Conservation (phyloP, 2,888 invertebrate genomes). For the Plagodis pulveraria region DNA sequence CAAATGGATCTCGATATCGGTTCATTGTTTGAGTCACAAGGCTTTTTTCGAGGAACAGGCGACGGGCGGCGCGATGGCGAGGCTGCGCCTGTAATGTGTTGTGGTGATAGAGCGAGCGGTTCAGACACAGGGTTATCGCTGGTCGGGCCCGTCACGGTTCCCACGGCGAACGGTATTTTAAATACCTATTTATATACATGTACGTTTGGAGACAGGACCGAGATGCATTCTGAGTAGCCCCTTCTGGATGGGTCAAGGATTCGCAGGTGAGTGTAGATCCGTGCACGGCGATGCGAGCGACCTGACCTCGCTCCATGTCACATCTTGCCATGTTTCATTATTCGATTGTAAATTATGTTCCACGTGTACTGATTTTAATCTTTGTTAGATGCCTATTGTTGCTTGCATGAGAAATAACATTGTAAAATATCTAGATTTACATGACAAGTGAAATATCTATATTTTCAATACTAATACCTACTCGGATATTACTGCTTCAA, state of each 20-base stretch:
- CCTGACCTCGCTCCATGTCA: slow-evolving; percentile 76
- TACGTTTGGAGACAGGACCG: slow-evolving; percentile 79
- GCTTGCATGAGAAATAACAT: slow-evolving; percentile 10
- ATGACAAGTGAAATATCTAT: not conserved
- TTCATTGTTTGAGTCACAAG: slow-evolving; percentile 75
- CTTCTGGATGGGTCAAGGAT: slow-evolving; percentile 85
- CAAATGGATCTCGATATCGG: slow-evolving; percentile 75
- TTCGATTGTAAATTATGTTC: slow-evolving; percentile 51
- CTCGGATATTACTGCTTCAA: no score
- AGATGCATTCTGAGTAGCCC: slow-evolving; percentile 79
- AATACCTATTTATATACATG: slow-evolving; percentile 75
- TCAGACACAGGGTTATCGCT: slow-evolving; percentile 65
- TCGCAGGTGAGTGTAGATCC: slow-evolving; percentile 77
- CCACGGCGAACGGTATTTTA: slow-evolving; percentile 82
- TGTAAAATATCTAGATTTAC: slow-evolving; percentile 14
- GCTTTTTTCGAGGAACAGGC: slow-evolving; percentile 16
- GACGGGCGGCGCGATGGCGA: slow-evolving; percentile 22
- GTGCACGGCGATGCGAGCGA: slow-evolving; percentile 65
- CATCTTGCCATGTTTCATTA: slow-evolving; percentile 70
- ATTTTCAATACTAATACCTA: not conserved
- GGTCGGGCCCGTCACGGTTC: slow-evolving; percentile 76
- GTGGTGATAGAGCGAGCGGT: slow-evolving; percentile 54
- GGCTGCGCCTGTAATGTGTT: slow-evolving; percentile 22
- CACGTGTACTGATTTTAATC: slow-evolving; percentile 36
- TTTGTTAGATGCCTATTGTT: slow-evolving; percentile 37